Conservation (phyloP, 2,888 invertebrate species). For the Hirudinaria manillensis region DNA sequence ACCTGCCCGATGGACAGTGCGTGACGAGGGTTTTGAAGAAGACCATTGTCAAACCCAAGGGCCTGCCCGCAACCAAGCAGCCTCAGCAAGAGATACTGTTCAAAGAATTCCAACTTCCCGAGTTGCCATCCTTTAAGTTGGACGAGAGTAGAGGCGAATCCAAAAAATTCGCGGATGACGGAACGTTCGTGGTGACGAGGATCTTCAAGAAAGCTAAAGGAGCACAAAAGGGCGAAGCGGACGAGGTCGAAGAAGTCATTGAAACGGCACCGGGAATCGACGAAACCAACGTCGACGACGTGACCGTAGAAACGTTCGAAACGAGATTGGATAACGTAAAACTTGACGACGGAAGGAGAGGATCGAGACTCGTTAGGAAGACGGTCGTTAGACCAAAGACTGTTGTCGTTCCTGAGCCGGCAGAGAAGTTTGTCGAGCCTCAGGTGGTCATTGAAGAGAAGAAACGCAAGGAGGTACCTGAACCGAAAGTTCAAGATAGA, state of each 20-base stretch:
- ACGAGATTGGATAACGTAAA: background rate
- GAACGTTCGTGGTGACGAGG: conserved; percentile 3
- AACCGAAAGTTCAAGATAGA: background rate
- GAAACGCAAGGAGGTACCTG: background rate
- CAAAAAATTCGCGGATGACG: conserved; percentile 9
- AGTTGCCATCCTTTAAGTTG: conserved; percentile 17
- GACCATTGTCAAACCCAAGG: conserved; percentile 20
- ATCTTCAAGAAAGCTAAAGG: conserved; percentile 18
- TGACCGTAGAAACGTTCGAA: background rate
- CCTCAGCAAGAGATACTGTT: conserved; percentile 12
- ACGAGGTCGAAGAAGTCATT: conserved; percentile 21
- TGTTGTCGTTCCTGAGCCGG: conserved; percentile 1
- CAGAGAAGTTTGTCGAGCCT: background rate
- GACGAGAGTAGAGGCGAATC: conserved; percentile 4
- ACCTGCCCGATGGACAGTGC: background rate
- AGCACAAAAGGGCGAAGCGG: background rate
- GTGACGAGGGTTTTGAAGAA: conserved; percentile 2
- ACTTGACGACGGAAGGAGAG: background rate
- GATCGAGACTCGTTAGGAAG: background rate
- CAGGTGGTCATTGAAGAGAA: background rate
- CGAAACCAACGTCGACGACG: background rate
- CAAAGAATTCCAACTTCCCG: conserved; percentile 5
- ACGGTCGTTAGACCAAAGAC: conserved; percentile 15
- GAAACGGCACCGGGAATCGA: conserved; percentile 4
- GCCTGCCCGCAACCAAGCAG: background rate